Conservation (phyloP, 2,113 vertebrate species). For the Condylura cristata region DNA sequence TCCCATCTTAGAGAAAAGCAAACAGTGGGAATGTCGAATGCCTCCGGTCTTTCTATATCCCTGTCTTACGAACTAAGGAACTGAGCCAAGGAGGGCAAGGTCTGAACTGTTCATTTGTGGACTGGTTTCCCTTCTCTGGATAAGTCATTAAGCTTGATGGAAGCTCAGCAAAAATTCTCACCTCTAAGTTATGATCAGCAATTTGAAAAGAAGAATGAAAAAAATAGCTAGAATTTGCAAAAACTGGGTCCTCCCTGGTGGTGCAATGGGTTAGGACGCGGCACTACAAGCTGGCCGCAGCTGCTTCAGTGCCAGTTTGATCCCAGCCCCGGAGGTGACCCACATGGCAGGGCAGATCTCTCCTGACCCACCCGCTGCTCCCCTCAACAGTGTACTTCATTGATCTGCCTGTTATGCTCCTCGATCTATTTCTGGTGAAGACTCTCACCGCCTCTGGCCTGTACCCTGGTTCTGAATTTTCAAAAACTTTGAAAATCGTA, state of each 20-base stretch:
- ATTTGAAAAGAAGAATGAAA: constrained; percentile 38
- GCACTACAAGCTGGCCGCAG: too few relatives aligned
- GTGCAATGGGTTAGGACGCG: too few relatives aligned
- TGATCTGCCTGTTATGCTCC: too few relatives aligned
- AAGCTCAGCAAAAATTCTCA: not conserved
- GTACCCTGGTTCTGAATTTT: too few relatives aligned
- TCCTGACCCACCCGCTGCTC: too few relatives aligned
- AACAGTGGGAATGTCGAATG: not conserved
- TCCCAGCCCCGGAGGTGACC: too few relatives aligned
- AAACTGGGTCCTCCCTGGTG: too few relatives aligned
- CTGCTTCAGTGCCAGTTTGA: too few relatives aligned
- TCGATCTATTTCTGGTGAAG: too few relatives aligned
- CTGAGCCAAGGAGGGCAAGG: not conserved
- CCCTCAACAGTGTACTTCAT: too few relatives aligned
- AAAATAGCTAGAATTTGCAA: not conserved
- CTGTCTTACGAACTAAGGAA: not conserved
- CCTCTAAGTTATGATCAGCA: not conserved
- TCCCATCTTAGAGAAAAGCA: not conserved
- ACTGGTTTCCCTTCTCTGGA: not conserved
- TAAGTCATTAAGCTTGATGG: not conserved
- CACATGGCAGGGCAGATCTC: too few relatives aligned
- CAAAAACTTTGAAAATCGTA: not conserved
- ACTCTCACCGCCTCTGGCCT: too few relatives aligned
- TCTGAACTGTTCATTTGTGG: not conserved
- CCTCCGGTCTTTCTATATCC: not conserved